Evolutionary conservation across 2,797 vertebrate genomes (phyloP).

Genomic region (Myotis myotis): DNA sequence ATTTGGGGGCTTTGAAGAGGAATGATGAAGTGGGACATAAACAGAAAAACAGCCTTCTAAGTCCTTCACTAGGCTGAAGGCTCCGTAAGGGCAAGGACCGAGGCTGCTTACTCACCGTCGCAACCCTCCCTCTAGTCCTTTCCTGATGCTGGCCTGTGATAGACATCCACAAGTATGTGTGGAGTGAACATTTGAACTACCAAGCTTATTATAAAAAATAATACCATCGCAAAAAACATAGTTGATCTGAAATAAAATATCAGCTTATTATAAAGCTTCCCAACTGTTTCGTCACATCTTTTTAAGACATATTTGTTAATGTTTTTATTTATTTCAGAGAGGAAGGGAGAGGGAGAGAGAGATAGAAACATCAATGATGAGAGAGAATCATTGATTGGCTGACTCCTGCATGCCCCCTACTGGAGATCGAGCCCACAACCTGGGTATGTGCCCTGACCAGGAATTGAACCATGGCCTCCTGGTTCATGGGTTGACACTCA

Average conservation of each 20-base stretch:
- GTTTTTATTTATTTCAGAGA: too few relatives aligned
- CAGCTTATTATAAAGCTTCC: background rate
- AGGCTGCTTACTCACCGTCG: background rate
- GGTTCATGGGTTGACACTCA: too few relatives aligned
- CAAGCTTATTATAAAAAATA: background rate
- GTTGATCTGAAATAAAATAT: background rate
- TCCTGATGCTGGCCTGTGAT: background rate
- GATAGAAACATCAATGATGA: too few relatives aligned
- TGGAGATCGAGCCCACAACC: too few relatives aligned
- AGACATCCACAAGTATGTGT: background rate
- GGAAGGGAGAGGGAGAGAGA: too few relatives aligned
- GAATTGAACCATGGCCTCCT: too few relatives aligned
- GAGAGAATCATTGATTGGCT: too few relatives aligned
- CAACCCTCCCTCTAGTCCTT: background rate
- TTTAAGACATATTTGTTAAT: background rate
- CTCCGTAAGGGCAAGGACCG: background rate
- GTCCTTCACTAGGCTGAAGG: background rate
- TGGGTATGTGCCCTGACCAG: too few relatives aligned
- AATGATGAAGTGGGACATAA: background rate
- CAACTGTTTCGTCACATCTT: background rate
- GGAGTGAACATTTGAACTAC: background rate
- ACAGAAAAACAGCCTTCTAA: background rate
- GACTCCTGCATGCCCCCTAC: too few relatives aligned
- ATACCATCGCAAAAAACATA: background rate
- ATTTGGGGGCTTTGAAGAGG: background rate